Evolutionary conservation across 2,888 invertebrate species (phyloP).

Genomic region (Tetragonisca angustula): DNA sequence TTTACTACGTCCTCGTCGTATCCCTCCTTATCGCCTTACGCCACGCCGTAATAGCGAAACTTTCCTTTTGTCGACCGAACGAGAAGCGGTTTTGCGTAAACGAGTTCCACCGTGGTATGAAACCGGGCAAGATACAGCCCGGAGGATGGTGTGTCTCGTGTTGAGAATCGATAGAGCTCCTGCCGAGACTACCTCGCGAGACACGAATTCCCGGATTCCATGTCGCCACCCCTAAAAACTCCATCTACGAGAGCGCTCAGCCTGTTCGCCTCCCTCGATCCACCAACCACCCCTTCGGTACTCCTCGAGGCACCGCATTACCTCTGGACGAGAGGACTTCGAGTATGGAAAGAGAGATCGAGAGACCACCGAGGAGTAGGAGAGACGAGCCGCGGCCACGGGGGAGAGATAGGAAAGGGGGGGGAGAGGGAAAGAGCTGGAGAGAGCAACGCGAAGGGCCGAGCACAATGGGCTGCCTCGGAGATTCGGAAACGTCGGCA

Average conservation of each 20-base stretch:
- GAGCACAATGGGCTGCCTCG: slow-evolving; percentile 77
- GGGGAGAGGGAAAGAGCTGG: slow-evolving; percentile 50
- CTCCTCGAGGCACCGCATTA: slow-evolving; percentile 69
- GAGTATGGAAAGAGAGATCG: slow-evolving; percentile 65
- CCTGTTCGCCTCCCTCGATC: slow-evolving; percentile 60
- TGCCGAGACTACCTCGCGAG: slow-evolving; percentile 75
- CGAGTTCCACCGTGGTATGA: slow-evolving; percentile 48
- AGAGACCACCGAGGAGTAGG: slow-evolving; percentile 47
- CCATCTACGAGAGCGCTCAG: slow-evolving; percentile 70
- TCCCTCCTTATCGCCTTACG: slow-evolving; percentile 28
- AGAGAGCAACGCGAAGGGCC: slow-evolving; percentile 64
- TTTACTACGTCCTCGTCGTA: slow-evolving; percentile 41
- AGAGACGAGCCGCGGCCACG: slow-evolving; percentile 11
- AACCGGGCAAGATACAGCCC: slow-evolving; percentile 65
- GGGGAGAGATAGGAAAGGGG: slow-evolving; percentile 47
- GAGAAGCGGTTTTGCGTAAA: slow-evolving; percentile 47
- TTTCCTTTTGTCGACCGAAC: slow-evolving; percentile 34
- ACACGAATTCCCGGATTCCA: slow-evolving; percentile 79
- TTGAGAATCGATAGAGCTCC: slow-evolving; percentile 80
- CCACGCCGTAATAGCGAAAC: slow-evolving; percentile 29
- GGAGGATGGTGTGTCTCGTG: slow-evolving; percentile 75
- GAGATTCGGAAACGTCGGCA: slow-evolving; percentile 82
- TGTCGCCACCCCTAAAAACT: slow-evolving; percentile 76
- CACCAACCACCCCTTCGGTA: slow-evolving; percentile 62
- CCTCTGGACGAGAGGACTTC: slow-evolving; percentile 71